A percentile compares a stretch with the other conserved stretches of the same genome.
Conservation (phyloP, 1,140 invertebrate species). For the Drosophila nigrodunni region DNA sequence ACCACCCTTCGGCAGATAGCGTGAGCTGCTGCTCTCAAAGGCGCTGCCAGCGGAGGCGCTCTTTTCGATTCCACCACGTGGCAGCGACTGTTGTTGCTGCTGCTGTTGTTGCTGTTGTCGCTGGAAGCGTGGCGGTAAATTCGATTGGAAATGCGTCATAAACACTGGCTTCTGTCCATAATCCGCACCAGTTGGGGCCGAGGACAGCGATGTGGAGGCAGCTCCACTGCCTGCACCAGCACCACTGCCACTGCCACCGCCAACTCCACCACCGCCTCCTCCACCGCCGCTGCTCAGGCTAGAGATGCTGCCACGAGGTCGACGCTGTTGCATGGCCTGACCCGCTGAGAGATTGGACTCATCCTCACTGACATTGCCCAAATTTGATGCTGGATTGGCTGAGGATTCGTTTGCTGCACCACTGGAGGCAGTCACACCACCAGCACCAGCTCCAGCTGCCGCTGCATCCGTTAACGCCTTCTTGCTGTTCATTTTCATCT, state of each 20-base stretch:
- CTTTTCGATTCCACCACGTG: constrained; percentile 83
- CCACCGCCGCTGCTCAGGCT: constrained; percentile 51
- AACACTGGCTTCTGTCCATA: constrained; percentile 85
- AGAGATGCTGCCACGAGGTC: constrained; percentile 67
- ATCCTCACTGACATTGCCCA: constrained; percentile 63
- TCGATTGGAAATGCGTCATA: constrained; percentile 90
- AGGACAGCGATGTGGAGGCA: constrained; percentile 12
- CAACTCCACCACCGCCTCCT: constrained; percentile 22
- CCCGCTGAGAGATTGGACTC: constrained; percentile 26
- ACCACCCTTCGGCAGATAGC: constrained; percentile 72
- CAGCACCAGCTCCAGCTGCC: neutral
- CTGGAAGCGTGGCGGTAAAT: constrained; percentile 94
- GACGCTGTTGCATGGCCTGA: constrained; percentile 46
- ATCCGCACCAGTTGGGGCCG: constrained; percentile 37
- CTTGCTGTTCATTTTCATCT: constrained; percentile 87
- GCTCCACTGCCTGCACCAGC: constrained; percentile 25
- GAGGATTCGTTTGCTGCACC: constrained; percentile 27
- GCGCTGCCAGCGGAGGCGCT: constrained; percentile 80
- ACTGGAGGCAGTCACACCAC: neutral
- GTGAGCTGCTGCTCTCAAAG: constrained; percentile 85
- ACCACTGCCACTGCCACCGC: constrained; percentile 13
- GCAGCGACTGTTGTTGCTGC: constrained; percentile 53
- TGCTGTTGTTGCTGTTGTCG: constrained; percentile 88
- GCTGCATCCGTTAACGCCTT: constrained; percentile 83
- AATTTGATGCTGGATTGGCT: neutral